Conservation (phyloP, 2,888 invertebrate species). For the Ochropleura plecta region DNA sequence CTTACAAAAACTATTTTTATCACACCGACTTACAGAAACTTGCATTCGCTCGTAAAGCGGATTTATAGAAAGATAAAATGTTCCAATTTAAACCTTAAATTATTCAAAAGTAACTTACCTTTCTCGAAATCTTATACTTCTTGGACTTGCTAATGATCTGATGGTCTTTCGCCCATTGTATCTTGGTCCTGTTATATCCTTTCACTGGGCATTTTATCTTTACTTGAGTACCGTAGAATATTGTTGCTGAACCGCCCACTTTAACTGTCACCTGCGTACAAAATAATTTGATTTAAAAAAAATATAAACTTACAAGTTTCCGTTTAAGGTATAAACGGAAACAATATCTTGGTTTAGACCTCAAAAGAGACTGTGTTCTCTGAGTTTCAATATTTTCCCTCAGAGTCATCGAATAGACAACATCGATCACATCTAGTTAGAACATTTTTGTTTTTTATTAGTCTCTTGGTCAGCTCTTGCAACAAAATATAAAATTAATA, state of each 20-base stretch:
- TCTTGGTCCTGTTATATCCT: slow-evolving; percentile 94
- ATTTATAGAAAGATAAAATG: slow-evolving; percentile 3
- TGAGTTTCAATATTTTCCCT: too few species aligned
- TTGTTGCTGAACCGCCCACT: slow-evolving; percentile 97
- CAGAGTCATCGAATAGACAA: too few species aligned
- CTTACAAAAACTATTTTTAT: slow-evolving; percentile 27
- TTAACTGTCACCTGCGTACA: slow-evolving; percentile 92
- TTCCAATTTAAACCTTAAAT: slow-evolving; percentile 7
- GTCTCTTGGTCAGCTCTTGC: too few species aligned
- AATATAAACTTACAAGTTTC: too few species aligned
- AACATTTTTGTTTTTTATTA: too few species aligned
- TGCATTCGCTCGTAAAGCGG: slow-evolving; percentile 14
- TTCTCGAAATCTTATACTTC: slow-evolving; percentile 96
- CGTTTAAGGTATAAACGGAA: too few species aligned
- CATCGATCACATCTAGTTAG: too few species aligned
- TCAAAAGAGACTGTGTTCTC: too few species aligned
- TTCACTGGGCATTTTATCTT: slow-evolving; percentile 98
- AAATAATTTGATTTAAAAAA: neutral
- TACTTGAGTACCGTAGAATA: slow-evolving; percentile 97
- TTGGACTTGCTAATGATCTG: slow-evolving; percentile 94
- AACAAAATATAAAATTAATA: too few species aligned
- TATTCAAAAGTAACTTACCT: slow-evolving; percentile 80
- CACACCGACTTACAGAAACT: slow-evolving; percentile 14
- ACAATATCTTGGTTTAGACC: too few species aligned
- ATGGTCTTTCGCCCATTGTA: slow-evolving; percentile 97